Percentiles rank a stretch among this genome's conserved stretches.
Evolutionary conservation across 1,140 invertebrate species (phyloP).

Genomic region (Sminthurinus signatus): DNA sequence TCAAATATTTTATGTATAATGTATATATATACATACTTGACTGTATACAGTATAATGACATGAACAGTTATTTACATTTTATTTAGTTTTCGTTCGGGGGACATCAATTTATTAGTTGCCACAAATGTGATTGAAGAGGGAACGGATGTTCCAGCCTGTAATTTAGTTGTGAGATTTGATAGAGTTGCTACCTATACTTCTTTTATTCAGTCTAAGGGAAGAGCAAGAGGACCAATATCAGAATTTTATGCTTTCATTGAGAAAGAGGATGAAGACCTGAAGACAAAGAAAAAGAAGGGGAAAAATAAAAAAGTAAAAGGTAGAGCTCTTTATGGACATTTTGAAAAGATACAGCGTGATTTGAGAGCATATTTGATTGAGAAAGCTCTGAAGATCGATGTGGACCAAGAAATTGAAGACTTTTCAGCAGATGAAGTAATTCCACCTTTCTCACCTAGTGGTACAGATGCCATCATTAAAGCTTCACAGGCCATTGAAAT

Average conservation of each 20-base stretch:
- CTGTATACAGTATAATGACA: too few relatives aligned
- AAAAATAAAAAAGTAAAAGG: neutral
- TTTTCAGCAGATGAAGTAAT: neutral
- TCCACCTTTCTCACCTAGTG: neutral
- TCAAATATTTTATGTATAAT: too few relatives aligned
- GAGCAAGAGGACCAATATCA: slow-evolving; percentile 55
- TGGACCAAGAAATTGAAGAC: neutral
- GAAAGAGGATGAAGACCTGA: neutral
- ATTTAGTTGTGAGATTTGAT: slow-evolving; percentile 57
- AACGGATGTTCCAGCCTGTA: slow-evolving; percentile 72
- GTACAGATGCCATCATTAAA: neutral
- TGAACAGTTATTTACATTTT: too few relatives aligned
- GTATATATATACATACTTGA: too few relatives aligned
- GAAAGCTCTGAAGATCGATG: neutral
- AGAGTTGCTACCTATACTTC: slow-evolving; percentile 64
- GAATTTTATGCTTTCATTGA: slow-evolving; percentile 7
- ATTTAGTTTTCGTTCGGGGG: slow-evolving; percentile 54
- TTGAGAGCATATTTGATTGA: neutral
- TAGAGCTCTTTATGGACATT: neutral
- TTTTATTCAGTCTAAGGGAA: slow-evolving; percentile 69
- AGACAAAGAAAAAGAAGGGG: too few relatives aligned
- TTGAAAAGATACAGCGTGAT: neutral
- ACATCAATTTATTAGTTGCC: slow-evolving; percentile 68
- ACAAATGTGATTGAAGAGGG: slow-evolving; percentile 79
- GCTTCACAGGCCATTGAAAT: too few relatives aligned